Evolutionary conservation across 1,140 invertebrate species (phyloP).

Genomic region (Drosophila varians): DNA sequence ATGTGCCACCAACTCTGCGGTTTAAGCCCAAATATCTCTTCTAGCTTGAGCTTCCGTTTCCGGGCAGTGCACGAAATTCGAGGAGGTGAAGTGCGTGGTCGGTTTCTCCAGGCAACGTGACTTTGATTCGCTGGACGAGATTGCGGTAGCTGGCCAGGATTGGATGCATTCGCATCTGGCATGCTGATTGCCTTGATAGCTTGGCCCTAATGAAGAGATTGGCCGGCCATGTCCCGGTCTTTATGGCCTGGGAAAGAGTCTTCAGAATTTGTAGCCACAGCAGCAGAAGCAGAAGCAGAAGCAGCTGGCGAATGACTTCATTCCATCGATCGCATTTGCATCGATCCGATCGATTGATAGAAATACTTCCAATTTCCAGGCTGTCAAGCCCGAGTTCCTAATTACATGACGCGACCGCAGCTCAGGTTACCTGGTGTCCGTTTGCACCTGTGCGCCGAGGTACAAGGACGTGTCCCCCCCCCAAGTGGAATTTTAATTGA

Average conservation of each 20-base stretch:
- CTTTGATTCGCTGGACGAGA: slow-evolving; percentile 60
- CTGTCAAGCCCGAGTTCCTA: slow-evolving; percentile 51
- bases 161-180: slow-evolving; percentile 23
- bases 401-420: slow-evolving; percentile 79
- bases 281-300: slow-evolving; percentile 42
- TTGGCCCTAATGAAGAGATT: slow-evolving; percentile 45
- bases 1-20: too few species aligned
- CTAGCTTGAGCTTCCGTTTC: too few species aligned
- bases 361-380: slow-evolving; percentile 3
- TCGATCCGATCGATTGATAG: slow-evolving; percentile 29
- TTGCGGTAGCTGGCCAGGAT: slow-evolving; percentile 47
- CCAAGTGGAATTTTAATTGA: slow-evolving; percentile 74
- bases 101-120: slow-evolving; percentile 62
- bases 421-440: slow-evolving; percentile 30
- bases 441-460: slow-evolving; percentile 52
- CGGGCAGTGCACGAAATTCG: slow-evolving; percentile 46
- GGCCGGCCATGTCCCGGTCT: too few species aligned
- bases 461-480: slow-evolving; percentile 33
- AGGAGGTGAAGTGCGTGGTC: slow-evolving; percentile 42
- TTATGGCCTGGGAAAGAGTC: slow-evolving; percentile 68
- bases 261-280: slow-evolving; percentile 36
- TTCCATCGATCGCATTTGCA: slow-evolving; percentile 41
- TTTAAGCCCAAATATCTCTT: too few species aligned
- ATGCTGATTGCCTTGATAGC: slow-evolving; percentile 37
- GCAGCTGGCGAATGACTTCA: slow-evolving; percentile 56